phyloP scores from a whole-genome alignment of 2,888 invertebrate genomes.

The Lasioglossum calceatum region DNA sequence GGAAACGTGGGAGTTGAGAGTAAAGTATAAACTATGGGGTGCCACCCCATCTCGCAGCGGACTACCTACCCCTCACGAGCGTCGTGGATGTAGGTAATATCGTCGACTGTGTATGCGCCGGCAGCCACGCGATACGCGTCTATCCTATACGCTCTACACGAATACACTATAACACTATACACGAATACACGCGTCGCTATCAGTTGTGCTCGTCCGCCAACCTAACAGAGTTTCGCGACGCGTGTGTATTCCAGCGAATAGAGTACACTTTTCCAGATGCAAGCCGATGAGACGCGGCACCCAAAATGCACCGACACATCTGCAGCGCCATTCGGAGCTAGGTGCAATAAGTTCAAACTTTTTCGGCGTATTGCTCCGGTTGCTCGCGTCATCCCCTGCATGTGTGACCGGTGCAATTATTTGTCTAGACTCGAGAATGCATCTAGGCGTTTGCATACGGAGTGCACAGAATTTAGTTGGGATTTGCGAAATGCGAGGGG shows the following conservation, averaged over 20 bases:
- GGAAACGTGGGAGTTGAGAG: conserved; percentile 77
- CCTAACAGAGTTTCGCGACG: conserved; percentile 40
- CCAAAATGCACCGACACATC: neutral
- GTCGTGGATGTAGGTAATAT: conserved; percentile 72
- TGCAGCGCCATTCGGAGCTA: too few species aligned
- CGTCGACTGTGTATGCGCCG: conserved; percentile 52
- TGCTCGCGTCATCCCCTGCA: too few species aligned
- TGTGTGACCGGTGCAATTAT: too few species aligned
- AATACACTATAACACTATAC: neutral
- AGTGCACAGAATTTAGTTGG: too few species aligned
- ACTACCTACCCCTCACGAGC: conserved; percentile 32
- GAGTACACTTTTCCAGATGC: neutral
- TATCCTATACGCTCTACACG: neutral
- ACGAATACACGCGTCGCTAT: conserved; percentile 29
- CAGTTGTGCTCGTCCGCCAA: conserved; percentile 10
- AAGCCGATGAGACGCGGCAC: conserved; percentile 9
- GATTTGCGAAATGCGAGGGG: too few species aligned
- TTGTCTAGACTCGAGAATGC: too few species aligned
- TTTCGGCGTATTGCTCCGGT: neutral
- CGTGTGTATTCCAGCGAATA: neutral
- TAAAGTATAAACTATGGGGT: conserved; percentile 79
- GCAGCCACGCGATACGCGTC: conserved; percentile 21
- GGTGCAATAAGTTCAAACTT: neutral
- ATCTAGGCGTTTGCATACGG: too few species aligned
- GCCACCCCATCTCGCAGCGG: conserved; percentile 70